Evolutionary conservation across 92 coral and sea anemone genomes (phyloP), one percentile per base, ranked within the genome.

Genomic region (Siderastrea radians): DNA sequence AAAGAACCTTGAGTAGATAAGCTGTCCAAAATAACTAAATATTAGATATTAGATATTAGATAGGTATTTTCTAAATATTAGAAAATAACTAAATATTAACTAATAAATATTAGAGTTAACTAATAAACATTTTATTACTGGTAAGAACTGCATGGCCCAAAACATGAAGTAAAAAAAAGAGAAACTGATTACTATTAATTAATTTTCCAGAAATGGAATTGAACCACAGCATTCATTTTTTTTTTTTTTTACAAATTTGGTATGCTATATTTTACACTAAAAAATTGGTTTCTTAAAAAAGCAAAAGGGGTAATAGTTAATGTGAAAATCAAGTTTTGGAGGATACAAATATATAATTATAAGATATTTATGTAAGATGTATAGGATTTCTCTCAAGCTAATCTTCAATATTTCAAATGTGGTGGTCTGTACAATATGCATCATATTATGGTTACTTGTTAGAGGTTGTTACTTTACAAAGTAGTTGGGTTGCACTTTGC

Each of bases 1-100:
- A 54, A 47, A 80, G 71, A 87, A 80, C 12, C 82, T 62, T 7
- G 72, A 67, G 65, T 17, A 87, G 45, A 87, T 17, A 54, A 80
- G 17, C 94, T 90, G 67, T 49, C 45, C 62, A 68, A 68, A 46
- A 3, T 38, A 12, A 68, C 17, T n/a, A n/a, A n/a, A n/a, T n/a
- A n/a, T n/a, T n/a, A n/a, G n/a, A n/a, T n/a, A n/a, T n/a, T n/a
- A n/a, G n/a, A n/a, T n/a, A n/a, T n/a, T n/a, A n/a, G n/a, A n/a
- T n/a, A n/a, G n/a, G n/a, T n/a, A n/a, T n/a, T n/a, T n/a, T n/a
- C n/a, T n/a, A n/a, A n/a, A n/a, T n/a, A n/a, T n/a, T n/a, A n/a
- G n/a, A n/a, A n/a, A n/a, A n/a, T n/a, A n/a, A n/a, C n/a, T n/a
- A n/a, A n/a, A n/a, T n/a, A n/a, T n/a, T n/a, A n/a, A n/a, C n/a